Evolutionary conservation across 2,113 vertebrate genomes (phyloP).

Genomic region (Atrichornis clamosus): DNA sequence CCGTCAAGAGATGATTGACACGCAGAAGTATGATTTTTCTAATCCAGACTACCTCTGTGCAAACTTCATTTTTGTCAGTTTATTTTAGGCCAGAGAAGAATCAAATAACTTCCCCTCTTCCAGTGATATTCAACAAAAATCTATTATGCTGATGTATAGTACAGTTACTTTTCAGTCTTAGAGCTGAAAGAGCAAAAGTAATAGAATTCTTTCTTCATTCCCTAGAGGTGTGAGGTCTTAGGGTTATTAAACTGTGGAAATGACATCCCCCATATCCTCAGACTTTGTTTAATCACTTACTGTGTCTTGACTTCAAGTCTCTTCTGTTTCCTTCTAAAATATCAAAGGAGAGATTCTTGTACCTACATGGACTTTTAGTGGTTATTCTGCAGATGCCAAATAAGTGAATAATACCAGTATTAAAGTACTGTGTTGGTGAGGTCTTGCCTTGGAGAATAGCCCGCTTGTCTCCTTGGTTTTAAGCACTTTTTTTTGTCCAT

Average conservation of each 20-base stretch:
- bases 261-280: background rate
- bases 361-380: background rate
- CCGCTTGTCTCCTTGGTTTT: background rate
- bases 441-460: background rate
- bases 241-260: background rate
- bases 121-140: background rate
- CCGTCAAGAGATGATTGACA: slow-evolving; percentile 85
- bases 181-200: background rate
- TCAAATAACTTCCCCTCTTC: background rate
- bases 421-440: background rate
- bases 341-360: background rate
- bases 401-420: background rate
- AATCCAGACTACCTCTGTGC: background rate
- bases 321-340: background rate
- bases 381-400: background rate
- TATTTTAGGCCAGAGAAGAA: background rate
- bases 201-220: background rate
- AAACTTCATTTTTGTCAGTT: background rate
- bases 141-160: background rate
- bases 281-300: background rate
- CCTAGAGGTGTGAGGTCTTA: background rate
- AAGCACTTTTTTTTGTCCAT: background rate
- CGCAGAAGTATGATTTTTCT: slow-evolving; percentile 81
- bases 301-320: background rate
- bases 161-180: background rate